Base-by-base conservation (phyloP, 2,797 vertebrate genomes). In the Arctocebus calabarensis region DNA sequence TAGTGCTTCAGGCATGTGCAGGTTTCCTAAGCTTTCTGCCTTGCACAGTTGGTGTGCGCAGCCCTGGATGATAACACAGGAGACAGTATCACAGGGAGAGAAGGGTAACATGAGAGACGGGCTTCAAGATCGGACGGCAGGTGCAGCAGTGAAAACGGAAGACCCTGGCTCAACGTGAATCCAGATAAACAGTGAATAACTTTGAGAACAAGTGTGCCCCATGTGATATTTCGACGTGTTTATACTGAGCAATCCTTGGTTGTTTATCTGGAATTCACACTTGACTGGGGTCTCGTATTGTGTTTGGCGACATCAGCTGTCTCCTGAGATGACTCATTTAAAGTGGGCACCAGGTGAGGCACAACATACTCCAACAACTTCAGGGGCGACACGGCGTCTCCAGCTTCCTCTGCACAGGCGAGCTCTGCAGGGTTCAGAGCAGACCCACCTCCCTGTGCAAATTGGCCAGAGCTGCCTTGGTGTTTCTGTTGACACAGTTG, bases 401-500 rank as follows among this genome's bases (percentile, higher is more conserved):
- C 19, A 25, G 43, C n/a, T 3, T 25, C 8, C 59, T n/a, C 88
- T 23, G 23, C 0, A 4, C 0, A 14, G 43, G 59, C 12, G 64
- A 20, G n/a, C 45, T 66, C 14, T 0, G 3, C 7, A 27, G 32
- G 37, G 3, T 29, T 43, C 37, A 3, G 9, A 13, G 10, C 2
- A 22, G 29, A 19, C 1, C 1, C 1, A 20, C 1, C 0, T 57
- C 9, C 27, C 7, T 5, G 19, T 32, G n/a, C 43, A 61, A 61
- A 27, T 27, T 0, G 0, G 13, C 32, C 52, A 3, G 43, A 37
- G 37, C 32, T 1, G 37, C 45, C 0, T 1, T 1, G 0, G 19
- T 8, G 1, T 48, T 70, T 4, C 29, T 90, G 84, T 87, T 91
- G 92, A 95, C 88, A 95, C 92, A 93, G 92, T 91, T 48, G 84